Percentiles rank a stretch among this genome's conserved stretches.
Evolutionary conservation across 2,797 vertebrate species (phyloP).

Genomic region (Pelodytes ibericus): DNA sequence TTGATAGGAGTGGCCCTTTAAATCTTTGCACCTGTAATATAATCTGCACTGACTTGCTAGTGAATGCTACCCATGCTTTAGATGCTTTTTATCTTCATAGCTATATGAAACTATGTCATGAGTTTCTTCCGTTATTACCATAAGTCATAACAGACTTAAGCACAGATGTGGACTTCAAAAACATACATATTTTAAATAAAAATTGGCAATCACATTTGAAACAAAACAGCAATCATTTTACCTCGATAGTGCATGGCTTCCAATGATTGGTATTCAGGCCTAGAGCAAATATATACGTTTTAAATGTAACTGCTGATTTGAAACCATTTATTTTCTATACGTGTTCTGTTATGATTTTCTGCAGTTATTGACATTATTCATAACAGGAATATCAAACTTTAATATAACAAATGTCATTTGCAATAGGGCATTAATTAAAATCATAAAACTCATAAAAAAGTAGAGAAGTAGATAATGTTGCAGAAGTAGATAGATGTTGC

Average conservation of each 20-base stretch:
- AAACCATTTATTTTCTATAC: not conserved
- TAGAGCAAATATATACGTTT: not conserved
- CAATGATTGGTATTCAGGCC: not conserved
- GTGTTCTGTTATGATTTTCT: not conserved
- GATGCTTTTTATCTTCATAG: no score
- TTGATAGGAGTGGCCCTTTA: no score
- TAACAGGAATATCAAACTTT: not conserved
- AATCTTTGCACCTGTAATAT: no score
- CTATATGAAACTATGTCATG: no score
- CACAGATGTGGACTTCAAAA: no score
- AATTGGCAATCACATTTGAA: not conserved
- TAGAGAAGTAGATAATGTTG: no score
- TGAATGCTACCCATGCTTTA: no score
- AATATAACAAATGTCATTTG: not conserved
- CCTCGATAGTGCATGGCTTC: not conserved
- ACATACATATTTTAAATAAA: not conserved
- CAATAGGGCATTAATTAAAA: not conserved
- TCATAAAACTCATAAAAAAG: no score
- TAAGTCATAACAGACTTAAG: no score
- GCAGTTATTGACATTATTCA: not conserved
- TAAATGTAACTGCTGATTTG: not conserved
- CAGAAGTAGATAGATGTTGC: no score
- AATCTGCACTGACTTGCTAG: no score
- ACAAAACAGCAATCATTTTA: not conserved
- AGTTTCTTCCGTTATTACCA: no score